Evolutionary conservation across 2,113 vertebrate species (phyloP).

Genomic region (Pygoscelis adeliae): DNA sequence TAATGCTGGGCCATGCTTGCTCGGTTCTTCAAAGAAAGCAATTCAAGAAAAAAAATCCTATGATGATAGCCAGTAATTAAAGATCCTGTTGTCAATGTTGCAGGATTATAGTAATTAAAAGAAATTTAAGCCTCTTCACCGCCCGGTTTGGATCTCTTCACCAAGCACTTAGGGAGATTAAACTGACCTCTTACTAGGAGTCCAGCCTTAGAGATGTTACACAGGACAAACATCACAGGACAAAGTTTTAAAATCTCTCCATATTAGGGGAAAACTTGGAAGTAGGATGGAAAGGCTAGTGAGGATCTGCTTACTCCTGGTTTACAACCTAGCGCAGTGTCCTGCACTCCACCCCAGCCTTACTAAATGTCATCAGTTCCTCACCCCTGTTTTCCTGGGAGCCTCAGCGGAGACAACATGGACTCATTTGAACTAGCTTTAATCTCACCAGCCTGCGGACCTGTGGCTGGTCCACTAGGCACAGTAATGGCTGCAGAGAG

Average conservation of each 20-base stretch:
- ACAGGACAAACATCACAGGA: not conserved
- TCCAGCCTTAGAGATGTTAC: not conserved
- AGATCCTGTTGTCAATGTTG: not conserved
- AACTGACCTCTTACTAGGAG: not conserved
- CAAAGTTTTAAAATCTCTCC: not conserved
- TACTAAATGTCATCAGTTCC: not conserved
- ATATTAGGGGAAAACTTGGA: not conserved
- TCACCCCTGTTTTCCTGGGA: not conserved
- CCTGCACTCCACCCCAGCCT: not conserved
- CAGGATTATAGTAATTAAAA: not conserved
- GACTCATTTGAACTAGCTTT: not conserved
- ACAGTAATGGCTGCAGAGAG: not conserved
- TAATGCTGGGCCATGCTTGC: not conserved
- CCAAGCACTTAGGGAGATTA: not conserved
- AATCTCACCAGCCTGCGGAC: not conserved
- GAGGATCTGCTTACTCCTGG: not conserved
- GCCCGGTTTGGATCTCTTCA: not conserved
- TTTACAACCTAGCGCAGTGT: not conserved
- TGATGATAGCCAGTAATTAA: not conserved
- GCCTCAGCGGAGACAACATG: not conserved
- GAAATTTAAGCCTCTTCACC: not conserved
- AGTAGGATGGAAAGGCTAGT: not conserved
- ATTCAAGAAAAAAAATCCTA: not conserved
- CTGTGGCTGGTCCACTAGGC: not conserved
- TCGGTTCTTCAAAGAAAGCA: not conserved